Percentiles rank a stretch among this genome's conserved stretches.
These are phyloP conservation scores for Monodelphis domestica DNA, from an alignment of 2,797 vertebrate genomes.

Conservation along the genomic window DNA sequence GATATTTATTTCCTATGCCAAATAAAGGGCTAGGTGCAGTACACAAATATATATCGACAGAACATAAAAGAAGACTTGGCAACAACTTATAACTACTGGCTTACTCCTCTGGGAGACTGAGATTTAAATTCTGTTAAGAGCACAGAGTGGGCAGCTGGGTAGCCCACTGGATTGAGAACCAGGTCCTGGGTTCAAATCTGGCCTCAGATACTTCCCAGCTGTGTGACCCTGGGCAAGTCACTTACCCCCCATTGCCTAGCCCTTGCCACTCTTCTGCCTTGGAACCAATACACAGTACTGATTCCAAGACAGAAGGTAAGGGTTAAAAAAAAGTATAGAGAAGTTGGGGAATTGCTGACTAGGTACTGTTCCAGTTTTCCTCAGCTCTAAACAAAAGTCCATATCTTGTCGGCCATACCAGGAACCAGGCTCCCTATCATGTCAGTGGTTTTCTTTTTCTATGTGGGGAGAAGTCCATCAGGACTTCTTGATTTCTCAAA, in stretches of 20 bases:
- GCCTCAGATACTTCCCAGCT: too few relatives aligned
- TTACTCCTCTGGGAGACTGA: not conserved
- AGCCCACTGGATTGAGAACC: too few relatives aligned
- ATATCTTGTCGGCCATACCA: not conserved
- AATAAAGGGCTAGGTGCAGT: not conserved
- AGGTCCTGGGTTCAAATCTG: too few relatives aligned
- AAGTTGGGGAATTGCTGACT: not conserved
- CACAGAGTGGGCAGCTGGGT: too few relatives aligned
- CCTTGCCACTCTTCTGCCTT: too few relatives aligned
- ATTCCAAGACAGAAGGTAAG: too few relatives aligned
- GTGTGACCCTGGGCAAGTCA: too few relatives aligned
- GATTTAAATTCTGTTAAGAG: not conserved
- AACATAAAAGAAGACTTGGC: not conserved
- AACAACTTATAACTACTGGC: not conserved
- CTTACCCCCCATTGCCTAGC: too few relatives aligned
- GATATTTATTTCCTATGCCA: not conserved
- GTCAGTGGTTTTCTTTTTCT: not conserved
- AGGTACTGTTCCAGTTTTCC: not conserved
- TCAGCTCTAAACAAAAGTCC: not conserved
- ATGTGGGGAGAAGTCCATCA: not conserved
- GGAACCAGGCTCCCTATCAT: not conserved
- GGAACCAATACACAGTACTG: too few relatives aligned
- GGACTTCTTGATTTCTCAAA: not conserved
- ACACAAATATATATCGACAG: not conserved
- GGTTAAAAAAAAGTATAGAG: too few relatives aligned